Base-by-base conservation (phyloP, 1,140 invertebrate genomes). In the Fopius arisanus region DNA sequence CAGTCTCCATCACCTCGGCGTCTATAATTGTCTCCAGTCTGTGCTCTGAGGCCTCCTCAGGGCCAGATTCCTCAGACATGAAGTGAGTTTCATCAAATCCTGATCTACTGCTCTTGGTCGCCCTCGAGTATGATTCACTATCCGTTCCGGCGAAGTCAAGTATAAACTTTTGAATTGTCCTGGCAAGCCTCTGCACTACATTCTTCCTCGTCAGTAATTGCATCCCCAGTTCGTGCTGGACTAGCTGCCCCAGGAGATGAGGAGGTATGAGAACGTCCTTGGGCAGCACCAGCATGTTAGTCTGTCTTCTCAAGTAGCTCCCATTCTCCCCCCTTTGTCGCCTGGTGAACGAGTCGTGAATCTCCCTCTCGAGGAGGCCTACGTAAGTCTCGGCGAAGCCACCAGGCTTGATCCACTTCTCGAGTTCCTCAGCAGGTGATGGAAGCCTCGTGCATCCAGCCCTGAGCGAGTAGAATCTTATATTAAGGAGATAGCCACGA, bases 201-300 rank as follows among this genome's bases (percentile, higher is more conserved):
- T 87, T 83, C 41, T 82, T 77, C 2, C 86, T 85, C 2, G 91
- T 80, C 0, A 97, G 80, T 1, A 94, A 82, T 19, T 93, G 89
- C 77, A 94, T 88, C 0, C 96, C 96, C 26, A 92, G 89, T 26
- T 92, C 88, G 78, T 96, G 94, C 79, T 95, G 93, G 0, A 91
- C 93, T 29, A 98, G 89, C 81, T 97, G 95, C 0, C 95, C 95
- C 85, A 98, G 96, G 9, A 98, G 86, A 89, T 99, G 97, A 0
- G 94, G 93, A 2, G 94, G 93, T 12, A 97, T 88, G 81, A 91
- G 94, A 6, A 94, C 89, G 81, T 93, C 91, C 75, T 76, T 87
- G 80, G 83, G 85, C 74, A 75, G 79, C 77, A 77, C 80, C 70
- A 74, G 82, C 59, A 76, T 76, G 5, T 84, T 85, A 28, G 83